Evolutionary conservation across 2,888 invertebrate genomes (phyloP), one percentile per base, ranked within the genome.

Genomic region (Pseudococcus jackbeardsleyi): DNA sequence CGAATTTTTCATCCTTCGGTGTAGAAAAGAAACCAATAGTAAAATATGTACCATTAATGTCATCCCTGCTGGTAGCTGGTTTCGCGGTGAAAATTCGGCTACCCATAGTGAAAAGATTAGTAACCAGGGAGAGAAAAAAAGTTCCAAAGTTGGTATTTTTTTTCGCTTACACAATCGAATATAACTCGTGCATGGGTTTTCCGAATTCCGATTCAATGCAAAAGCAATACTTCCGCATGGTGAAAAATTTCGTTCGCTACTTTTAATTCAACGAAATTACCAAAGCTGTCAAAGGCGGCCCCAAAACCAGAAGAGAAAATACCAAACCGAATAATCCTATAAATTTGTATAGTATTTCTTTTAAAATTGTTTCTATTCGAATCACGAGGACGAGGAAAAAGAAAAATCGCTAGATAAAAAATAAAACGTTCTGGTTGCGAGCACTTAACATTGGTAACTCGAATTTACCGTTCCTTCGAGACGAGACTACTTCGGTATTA

Each of bases 401-500:
- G 33, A 79, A 79, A 79, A 79, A 79, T 79, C 79, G 46, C 42
- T 42, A 79, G 79, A 42, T 79, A 79, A 79, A 79, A 79, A 79
- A 79, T 79, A 79, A 79, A 79, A 79, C 79, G 79, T 42, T 79
- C 42, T 79, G 72, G 72, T 72, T 72, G 79, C 79, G n/a, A 79
- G 79, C 79, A 19, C 79, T 79, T 79, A 79, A 79, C 79, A 79
- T 42, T 79, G 79, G 79, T 79, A 79, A 79, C 79, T 42, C 33
- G 33, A 79, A 79, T 79, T 79, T 79, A 79, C 42, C 79, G 79
- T 79, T 79, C 79, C 79, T 79, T 39, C 42, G 79, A 79, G 79
- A 79, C 79, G 46, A 0, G 15, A 42, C n/a, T 79, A 79, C 39
- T 79, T 42, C 19, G 42, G 79, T 79, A 42, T 79, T 79, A 42